A percentile compares a stretch with the other conserved stretches of the same genome.
phyloP scores from a whole-genome alignment of 2,113 vertebrate species.

The Nymphicus hollandicus region DNA sequence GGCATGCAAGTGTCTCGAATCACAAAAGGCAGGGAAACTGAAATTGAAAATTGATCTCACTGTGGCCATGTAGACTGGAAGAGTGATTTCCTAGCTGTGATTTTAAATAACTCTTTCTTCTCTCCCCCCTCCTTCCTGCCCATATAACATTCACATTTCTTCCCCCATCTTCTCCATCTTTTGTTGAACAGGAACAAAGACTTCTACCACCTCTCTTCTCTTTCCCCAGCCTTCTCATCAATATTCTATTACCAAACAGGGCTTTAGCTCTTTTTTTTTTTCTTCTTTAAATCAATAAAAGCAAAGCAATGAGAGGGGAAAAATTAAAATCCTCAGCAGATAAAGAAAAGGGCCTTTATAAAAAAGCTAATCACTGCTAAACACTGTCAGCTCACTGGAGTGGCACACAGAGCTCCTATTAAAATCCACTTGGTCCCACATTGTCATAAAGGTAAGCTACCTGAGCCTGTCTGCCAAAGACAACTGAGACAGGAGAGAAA shows the following conservation, averaged over 20 bases:
- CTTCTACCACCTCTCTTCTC: not conserved
- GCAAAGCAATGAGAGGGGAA: conserved; percentile 1
- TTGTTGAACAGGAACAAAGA: conserved; percentile 56
- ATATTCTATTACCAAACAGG: conserved; percentile 49
- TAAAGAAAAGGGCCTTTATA: not conserved
- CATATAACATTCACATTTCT: conserved; percentile 3
- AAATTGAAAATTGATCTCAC: conserved; percentile 71
- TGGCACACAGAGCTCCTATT: not conserved
- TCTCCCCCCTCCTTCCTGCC: not conserved
- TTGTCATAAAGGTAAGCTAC: not conserved
- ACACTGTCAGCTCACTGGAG: not conserved
- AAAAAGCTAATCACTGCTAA: conserved; percentile 15
- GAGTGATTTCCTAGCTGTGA: conserved; percentile 47
- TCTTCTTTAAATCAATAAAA: conserved; percentile 30
- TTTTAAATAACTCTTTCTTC: conserved; percentile 54
- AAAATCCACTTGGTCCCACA: not conserved
- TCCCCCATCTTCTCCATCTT: conserved; percentile 20
- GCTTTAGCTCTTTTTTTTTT: not conserved
- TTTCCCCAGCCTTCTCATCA: conserved; percentile 44
- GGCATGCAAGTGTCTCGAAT: conserved; percentile 5
- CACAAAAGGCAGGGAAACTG: conserved; percentile 48
- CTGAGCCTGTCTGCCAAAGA: not conserved
- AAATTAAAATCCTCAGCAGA: conserved; percentile 26
- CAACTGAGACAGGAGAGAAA: not conserved
- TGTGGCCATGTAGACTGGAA: not conserved